Evolutionary conservation across 1,140 invertebrate genomes (phyloP), one percentile per base, ranked within the genome.

Genomic region (Orchestia grillus): DNA sequence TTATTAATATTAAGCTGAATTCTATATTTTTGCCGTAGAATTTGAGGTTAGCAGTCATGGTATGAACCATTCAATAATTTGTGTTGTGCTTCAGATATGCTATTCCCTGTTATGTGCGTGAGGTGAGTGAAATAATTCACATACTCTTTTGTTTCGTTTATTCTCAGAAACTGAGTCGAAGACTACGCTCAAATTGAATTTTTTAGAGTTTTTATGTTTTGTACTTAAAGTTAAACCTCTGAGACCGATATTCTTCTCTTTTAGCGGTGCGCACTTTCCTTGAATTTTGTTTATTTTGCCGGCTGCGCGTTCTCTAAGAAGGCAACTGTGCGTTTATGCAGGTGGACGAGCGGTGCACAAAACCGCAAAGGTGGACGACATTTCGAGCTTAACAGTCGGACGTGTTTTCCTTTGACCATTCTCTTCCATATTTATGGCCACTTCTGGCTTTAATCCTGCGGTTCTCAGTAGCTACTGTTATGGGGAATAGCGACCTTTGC

Each of bases 381-480:
- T 28, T 77, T 77, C 11, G 62, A 77, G 62, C 28, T 77, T 77
- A 77, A 36, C 62, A 77, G 62, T 77, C 62, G 88, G n/a, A 90
- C 88, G 88, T 90, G 88, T 44, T 44, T 90, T 90, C 88, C 88
- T 90, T 90, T 90, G 88, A 90, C 88, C 88, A 90, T 90, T 90
- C 62, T 90, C 88, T 90, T 41, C 43, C n/a, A 90, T 4, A 44
- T 90, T 90, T 90, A 90, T 41, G 6, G 88, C 88, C 43, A 43
- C 88, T 90, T 90, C 43, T 90, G 41, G 41, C 41, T 41, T 90
- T 36, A 42, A 90, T 42, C 88, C 88, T 90, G 62, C 28, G 62
- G 62, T 77, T 77, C 28, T 77, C 28, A 28, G 28, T 28, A 23
- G 62, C 62, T 77, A 36, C 62, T 77, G 62, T 36, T 23, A 36